Conservation (phyloP, 1,140 invertebrate genomes). For the Achroia grisella region DNA sequence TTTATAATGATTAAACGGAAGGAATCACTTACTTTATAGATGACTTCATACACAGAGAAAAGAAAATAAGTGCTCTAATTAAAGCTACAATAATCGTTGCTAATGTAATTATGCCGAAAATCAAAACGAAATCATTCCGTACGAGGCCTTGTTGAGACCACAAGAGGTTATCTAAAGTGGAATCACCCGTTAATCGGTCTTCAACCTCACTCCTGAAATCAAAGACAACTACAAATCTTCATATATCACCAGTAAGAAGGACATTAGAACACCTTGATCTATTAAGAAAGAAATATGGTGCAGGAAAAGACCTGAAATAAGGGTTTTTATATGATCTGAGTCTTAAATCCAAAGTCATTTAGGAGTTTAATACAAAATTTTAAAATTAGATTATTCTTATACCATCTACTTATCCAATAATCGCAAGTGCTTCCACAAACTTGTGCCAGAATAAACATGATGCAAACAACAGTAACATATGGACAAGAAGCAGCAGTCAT, state of each 20-base stretch:
- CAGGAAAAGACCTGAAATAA: too few species aligned
- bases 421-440: slow-evolving; percentile 81
- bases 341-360: too few species aligned
- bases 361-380: too few species aligned
- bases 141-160: slow-evolving; percentile 46
- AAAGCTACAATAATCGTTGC: slow-evolving; percentile 75
- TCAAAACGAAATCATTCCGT: slow-evolving; percentile 38
- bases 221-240: too few species aligned
- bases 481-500: slow-evolving; percentile 78
- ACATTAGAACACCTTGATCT: too few species aligned
- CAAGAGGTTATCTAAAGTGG: slow-evolving; percentile 43
- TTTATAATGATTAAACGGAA: not conserved
- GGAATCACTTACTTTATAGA: slow-evolving; percentile 80
- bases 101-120: slow-evolving; percentile 52
- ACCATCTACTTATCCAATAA: slow-evolving; percentile 88
- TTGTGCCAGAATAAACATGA: slow-evolving; percentile 82
- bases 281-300: not conserved
- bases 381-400: slow-evolving; percentile 10
- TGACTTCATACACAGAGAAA: slow-evolving; percentile 82
- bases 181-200: slow-evolving; percentile 52
- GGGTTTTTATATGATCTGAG: not conserved
- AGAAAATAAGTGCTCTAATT: slow-evolving; percentile 81
- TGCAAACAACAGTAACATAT: slow-evolving; percentile 73
- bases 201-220: slow-evolving; percentile 50
- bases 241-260: too few species aligned